Conservation (phyloP, 1,140 invertebrate species). For the Mya arenaria region DNA sequence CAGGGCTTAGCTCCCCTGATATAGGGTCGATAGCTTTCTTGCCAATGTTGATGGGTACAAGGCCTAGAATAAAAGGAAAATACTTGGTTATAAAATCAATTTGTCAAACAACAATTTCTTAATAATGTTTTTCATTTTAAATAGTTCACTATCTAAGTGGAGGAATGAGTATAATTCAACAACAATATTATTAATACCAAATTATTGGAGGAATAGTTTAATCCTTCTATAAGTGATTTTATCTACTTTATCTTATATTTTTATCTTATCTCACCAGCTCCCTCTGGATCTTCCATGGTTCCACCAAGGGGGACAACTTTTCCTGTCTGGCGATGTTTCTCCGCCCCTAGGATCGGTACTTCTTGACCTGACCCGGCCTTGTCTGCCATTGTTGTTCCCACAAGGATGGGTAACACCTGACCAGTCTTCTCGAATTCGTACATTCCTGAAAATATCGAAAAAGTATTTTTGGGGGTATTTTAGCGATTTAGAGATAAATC, state of each 20-base stretch:
- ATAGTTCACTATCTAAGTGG: too few species aligned
- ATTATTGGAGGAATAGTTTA: neutral
- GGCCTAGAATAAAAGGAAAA: slow-evolving; percentile 58
- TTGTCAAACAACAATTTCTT: neutral
- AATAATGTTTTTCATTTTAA: too few species aligned
- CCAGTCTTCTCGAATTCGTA: slow-evolving; percentile 76
- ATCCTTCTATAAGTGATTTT: neutral
- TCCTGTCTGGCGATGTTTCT: slow-evolving; percentile 65
- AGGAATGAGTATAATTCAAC: too few species aligned
- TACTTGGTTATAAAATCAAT: neutral
- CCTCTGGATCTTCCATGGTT: slow-evolving; percentile 78
- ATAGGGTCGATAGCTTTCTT: slow-evolving; percentile 76
- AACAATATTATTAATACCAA: too few species aligned
- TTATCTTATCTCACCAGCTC: slow-evolving; percentile 63
- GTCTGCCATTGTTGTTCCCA: slow-evolving; percentile 76
- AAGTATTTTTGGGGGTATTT: too few species aligned
- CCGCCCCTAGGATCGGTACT: slow-evolving; percentile 76
- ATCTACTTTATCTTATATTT: neutral
- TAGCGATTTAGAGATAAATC: too few species aligned
- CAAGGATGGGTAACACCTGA: slow-evolving; percentile 76
- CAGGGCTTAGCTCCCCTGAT: slow-evolving; percentile 76
- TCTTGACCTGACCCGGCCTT: slow-evolving; percentile 70
- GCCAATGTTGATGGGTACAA: slow-evolving; percentile 76
- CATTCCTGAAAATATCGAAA: slow-evolving; percentile 75
- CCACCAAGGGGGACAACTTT: slow-evolving; percentile 75